phyloP scores from a whole-genome alignment of 2,797 vertebrate species.

The Danio albolineatus region DNA sequence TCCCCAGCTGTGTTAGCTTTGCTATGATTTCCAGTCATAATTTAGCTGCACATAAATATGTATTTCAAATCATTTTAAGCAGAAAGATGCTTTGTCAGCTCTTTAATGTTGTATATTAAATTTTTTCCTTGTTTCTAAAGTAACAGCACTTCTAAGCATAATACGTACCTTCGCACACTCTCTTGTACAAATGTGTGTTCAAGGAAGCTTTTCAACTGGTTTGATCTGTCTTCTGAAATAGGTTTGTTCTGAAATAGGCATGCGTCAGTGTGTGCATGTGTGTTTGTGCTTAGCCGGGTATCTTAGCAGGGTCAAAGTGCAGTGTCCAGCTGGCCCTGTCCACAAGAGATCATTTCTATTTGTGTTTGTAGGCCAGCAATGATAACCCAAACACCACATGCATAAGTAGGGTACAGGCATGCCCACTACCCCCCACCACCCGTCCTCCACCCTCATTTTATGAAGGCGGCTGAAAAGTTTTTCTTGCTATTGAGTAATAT shows the following conservation, averaged over 20 bases:
- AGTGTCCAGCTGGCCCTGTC: constrained; percentile 26
- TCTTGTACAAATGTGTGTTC: neutral
- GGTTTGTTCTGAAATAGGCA: constrained; percentile 6
- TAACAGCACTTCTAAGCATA: neutral
- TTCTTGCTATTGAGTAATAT: neutral
- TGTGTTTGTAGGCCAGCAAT: constrained; percentile 3
- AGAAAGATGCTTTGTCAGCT: neutral
- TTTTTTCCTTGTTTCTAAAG: neutral
- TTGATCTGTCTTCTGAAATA: neutral
- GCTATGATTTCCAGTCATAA: neutral
- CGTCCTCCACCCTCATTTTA: neutral
- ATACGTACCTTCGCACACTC: neutral
- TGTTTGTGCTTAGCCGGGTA: constrained; percentile 1
- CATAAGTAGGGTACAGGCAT: neutral
- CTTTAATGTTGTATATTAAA: neutral
- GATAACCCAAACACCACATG: constrained; percentile 18
- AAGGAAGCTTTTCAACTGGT: neutral
- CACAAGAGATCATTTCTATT: constrained; percentile 16
- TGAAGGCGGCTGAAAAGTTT: neutral
- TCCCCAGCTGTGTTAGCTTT: neutral
- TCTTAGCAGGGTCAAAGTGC: constrained; percentile 40
- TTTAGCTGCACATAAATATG: neutral
- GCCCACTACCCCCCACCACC: neutral
- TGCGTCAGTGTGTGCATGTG: neutral
- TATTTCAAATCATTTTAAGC: constrained; percentile 1